Conservation (phyloP, 1,140 invertebrate genomes). For the Hylyphantes graminicola region DNA sequence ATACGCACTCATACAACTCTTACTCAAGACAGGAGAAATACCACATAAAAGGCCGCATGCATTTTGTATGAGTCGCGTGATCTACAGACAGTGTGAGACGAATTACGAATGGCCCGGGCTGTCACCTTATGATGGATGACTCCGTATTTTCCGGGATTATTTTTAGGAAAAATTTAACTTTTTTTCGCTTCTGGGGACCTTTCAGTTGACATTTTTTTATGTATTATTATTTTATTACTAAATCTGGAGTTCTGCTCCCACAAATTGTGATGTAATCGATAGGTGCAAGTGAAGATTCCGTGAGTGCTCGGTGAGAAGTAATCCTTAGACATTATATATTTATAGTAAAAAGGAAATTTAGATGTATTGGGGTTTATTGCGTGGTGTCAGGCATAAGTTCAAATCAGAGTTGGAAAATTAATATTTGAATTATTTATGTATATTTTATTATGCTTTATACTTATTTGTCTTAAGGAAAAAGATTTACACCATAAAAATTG, state of each 20-base stretch:
- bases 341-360: no score
- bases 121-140: slow-evolving; percentile 43
- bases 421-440: no score
- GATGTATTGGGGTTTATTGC: no score
- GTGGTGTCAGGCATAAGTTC: no score
- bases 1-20: background rate
- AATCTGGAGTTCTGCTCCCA: background rate
- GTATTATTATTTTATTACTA: background rate
- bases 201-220: slow-evolving; percentile 2
- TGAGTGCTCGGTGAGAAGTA: no score
- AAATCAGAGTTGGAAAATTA: no score
- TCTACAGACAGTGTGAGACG: slow-evolving; percentile 31
- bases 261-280: no score
- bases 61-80: slow-evolving; percentile 42
- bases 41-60: background rate
- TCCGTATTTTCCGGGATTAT: slow-evolving; percentile 24
- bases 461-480: no score
- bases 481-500: no score
- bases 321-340: no score
- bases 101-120: slow-evolving; percentile 36
- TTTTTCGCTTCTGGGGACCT: background rate
- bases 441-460: no score
- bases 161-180: background rate
- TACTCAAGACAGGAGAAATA: background rate
- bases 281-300: no score